Percentiles rank a stretch among this genome's conserved stretches.
These are phyloP conservation scores for Hyppa rectilinea DNA, from an alignment of 2,888 invertebrate genomes.

Conservation along the genomic window DNA sequence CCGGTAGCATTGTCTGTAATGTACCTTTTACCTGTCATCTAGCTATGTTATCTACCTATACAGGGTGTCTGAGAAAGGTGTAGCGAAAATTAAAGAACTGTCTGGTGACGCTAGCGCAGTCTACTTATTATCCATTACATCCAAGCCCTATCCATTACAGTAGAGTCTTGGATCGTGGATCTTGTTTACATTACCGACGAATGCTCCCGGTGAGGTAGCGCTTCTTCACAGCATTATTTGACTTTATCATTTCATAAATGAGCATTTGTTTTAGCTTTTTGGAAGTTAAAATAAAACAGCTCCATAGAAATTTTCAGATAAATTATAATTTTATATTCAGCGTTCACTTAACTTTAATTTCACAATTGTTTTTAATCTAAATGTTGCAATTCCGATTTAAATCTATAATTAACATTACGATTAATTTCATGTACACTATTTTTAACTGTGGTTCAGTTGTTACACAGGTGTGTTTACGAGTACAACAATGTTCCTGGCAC, in stretches of 20 bases:
- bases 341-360: conserved; percentile 26
- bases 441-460: conserved; percentile 27
- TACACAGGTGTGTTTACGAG: conserved; percentile 27
- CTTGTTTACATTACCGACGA: neutral
- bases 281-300: conserved; percentile 36
- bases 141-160: neutral
- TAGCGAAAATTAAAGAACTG: no score
- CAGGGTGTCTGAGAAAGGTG: no score
- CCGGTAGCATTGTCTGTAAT: neutral
- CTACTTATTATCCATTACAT: no score
- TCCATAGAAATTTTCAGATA: neutral
- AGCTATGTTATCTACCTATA: neutral
- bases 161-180: neutral
- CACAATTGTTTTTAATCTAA: conserved; percentile 18
- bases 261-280: neutral
- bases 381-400: neutral
- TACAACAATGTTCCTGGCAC: conserved; percentile 36
- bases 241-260: no score
- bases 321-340: conserved; percentile 32
- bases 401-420: conserved; percentile 29
- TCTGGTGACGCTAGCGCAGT: neutral
- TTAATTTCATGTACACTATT: conserved; percentile 22
- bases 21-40: neutral
- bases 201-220: no score
- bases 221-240: neutral